A percentile compares a stretch with the other conserved stretches of the same genome.
These are phyloP conservation scores for Norana najaformis DNA, from an alignment of 2,888 invertebrate genomes.

Conservation along the genomic window DNA sequence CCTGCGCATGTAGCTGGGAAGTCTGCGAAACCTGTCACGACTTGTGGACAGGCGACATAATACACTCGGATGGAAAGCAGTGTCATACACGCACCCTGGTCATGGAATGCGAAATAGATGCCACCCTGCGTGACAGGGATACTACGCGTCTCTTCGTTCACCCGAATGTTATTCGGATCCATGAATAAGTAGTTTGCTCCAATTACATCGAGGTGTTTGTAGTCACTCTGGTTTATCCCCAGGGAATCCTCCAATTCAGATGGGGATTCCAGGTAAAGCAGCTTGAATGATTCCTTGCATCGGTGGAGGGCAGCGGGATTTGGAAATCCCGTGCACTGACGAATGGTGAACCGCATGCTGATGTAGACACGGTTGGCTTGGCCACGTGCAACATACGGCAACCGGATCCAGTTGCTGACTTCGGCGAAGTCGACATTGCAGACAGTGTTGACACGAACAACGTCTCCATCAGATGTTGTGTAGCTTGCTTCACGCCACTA, in stretches of 20 bases:
- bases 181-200: conserved; percentile 95
- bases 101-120: conserved; percentile 95
- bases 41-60: conserved; percentile 90
- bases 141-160: conserved; percentile 56
- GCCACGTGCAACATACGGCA: conserved; percentile 89
- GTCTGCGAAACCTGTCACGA: conserved; percentile 86
- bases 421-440: conserved; percentile 93
- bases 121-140: conserved; percentile 82
- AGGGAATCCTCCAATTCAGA: conserved; percentile 63
- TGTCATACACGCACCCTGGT: conserved; percentile 96
- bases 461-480: conserved; percentile 84
- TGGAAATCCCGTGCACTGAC: conserved; percentile 92
- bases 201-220: conserved; percentile 88
- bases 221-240: conserved; percentile 68
- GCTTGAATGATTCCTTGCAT: conserved; percentile 95
- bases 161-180: conserved; percentile 74
- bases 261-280: conserved; percentile 71
- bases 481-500: conserved; percentile 93
- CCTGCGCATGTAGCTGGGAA: conserved; percentile 93
- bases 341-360: conserved; percentile 93
- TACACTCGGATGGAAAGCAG: conserved; percentile 87
- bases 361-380: conserved; percentile 93
- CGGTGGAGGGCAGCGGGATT: conserved; percentile 74
- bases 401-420: conserved; percentile 98
- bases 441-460: conserved; percentile 66